Base-by-base conservation (phyloP, 2,888 invertebrate genomes). In the Phaonia tiefii region DNA sequence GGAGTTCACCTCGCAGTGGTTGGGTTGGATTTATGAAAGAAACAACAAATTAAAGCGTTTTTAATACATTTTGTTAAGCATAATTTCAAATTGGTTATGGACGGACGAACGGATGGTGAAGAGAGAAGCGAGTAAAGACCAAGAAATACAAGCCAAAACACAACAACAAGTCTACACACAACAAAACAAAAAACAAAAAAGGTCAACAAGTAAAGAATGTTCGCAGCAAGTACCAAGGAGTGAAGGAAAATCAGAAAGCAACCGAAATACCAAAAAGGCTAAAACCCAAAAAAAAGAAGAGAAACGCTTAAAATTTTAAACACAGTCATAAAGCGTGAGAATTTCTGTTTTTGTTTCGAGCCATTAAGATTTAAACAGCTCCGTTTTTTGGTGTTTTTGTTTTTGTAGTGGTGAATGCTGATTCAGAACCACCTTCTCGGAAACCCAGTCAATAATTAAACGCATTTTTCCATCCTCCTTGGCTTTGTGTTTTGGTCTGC, bases 391-490 rank as follows among this genome's bases (percentile, higher is more conserved):
- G 15, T 4, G 8, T 49, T 2, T 20, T 49, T n/a, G 20, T 49
- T 15, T 20, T 39, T 65, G 37, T 67, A 75, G 69, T 75, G 22
- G 49, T 75, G 66, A 69, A 67, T 72, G 44, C 39, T 78, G 80
- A 70, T 67, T 76, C 70, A 80, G 70, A 54, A 67, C 75, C 78
- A 70, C 75, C 80, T 84, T 82, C 83, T 83, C 77, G 71, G 82
- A 83, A 83, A 83, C 77, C n/a, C 31, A 77, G 75, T 82, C 75
- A 82, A 82, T 82, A 83, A 83, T 82, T 84, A 82, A 84, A 84
- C 82, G 74, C 80, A 82, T 84, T 83, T 81, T 79, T 75, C 39
- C 17, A 8, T 54, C 22, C 54, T 54, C 13, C 54, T 54, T 5
- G 20, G 11, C 13, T 8, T 11, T 20, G 2, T 13, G 17, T 3